phyloP scores from a whole-genome alignment of 2,113 vertebrate species.

The human region GRCh38 chr1:174467501-174468000 shows the following conservation, averaged over 20 bases:
- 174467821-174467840: neutral
- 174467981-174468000: neutral
- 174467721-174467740: neutral
- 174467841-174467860: neutral
- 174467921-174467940: neutral
- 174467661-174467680: neutral
- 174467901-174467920: neutral
- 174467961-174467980: neutral
- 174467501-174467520: neutral
- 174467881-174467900: neutral
- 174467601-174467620: neutral
- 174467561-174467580: neutral
- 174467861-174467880: neutral
- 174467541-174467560: neutral
- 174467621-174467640: neutral
- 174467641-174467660: neutral
- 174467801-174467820: neutral
- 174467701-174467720: neutral
- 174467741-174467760: neutral
- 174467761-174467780: neutral
- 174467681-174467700: neutral
- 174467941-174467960: neutral
- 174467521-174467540: neutral
- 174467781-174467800: neutral
- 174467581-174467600: neutral